A percentile compares a stretch with the other conserved stretches of the same genome.
phyloP scores from a whole-genome alignment of 2,797 vertebrate genomes.

The Poeciliopsis presidionis region DNA sequence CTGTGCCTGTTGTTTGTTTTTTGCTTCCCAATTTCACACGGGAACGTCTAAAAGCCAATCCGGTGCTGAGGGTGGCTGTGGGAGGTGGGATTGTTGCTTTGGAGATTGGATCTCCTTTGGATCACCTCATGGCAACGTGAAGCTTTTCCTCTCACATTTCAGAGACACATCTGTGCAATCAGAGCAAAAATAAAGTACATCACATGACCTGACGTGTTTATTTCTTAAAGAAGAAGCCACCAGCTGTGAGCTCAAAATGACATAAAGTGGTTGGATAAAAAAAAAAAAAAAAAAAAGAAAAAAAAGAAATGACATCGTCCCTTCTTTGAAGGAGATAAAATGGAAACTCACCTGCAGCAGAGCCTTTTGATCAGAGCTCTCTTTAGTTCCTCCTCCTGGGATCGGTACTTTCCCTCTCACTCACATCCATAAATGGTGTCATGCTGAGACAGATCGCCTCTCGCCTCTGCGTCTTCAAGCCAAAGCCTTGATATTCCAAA shows the following conservation, averaged over 20 bases:
- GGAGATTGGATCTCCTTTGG: constrained; percentile 59
- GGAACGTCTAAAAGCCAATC: constrained; percentile 34
- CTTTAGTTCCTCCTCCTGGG: constrained; percentile 25
- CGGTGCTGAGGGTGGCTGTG: not conserved
- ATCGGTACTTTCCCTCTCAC: constrained; percentile 16
- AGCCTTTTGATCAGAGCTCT: constrained; percentile 36
- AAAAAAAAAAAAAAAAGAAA: not conserved
- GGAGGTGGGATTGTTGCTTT: constrained; percentile 53
- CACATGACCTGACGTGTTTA: no score
- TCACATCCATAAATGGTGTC: constrained; percentile 4
- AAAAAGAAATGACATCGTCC: not conserved
- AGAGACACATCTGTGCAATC: not conserved
- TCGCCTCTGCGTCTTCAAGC: not conserved
- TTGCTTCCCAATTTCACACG: constrained; percentile 35
- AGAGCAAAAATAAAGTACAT: not conserved
- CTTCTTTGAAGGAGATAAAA: constrained; percentile 25
- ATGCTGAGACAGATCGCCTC: constrained; percentile 23
- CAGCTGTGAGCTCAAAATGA: not conserved
- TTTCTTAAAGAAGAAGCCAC: not conserved
- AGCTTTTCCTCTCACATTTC: constrained; percentile 11
- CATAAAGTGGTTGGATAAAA: not conserved
- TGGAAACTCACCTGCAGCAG: constrained; percentile 48
- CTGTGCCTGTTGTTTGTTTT: constrained; percentile 1
- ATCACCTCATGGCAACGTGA: constrained; percentile 38
- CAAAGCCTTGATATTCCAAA: not conserved